Evolutionary conservation across 2,888 invertebrate genomes (phyloP), one percentile per base, ranked within the genome.

Genomic region (Tipula unca): DNA sequence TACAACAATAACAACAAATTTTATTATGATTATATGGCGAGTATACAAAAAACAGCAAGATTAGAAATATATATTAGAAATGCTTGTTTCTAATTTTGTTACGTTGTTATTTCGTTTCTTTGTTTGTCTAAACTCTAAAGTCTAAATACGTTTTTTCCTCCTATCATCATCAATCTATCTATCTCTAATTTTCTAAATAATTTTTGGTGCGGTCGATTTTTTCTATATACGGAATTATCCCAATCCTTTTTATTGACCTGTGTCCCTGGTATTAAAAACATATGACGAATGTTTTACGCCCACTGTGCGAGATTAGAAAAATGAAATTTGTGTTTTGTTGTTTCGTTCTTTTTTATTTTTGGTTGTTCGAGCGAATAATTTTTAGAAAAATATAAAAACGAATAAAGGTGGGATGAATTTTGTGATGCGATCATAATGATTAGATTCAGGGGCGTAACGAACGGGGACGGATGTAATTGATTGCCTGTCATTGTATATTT

Each of bases 241-340:
- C 83, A 32, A 32, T 83, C 35, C 83, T 83, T 29, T 83, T 83
- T 32, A 35, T 29, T 32, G 8, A 32, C 35, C 35, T 83, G 83
- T 32, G 17, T 35, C 35, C 83, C 83, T 83, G 83, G 83, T 83
- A 83, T 17, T 32, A 83, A 6, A 83, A 83, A 83, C 83, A 32
- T 83, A 83, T 83, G 83, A 83, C 83, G 83, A 83, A 83, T 83
- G 32, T 32, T 83, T 32, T 83, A 83, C 83, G 83, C 83, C 83
- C 83, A 83, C 83, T 32, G 29, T 29, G 32, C 32, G 83, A 83
- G 32, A 69, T 69, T 69, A 69, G 69, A 69, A 69, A 69, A 5
- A 48, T 8, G 48, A 32, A 4, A 54, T 8, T 17, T 4, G n/a
- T 10, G n/a, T 48, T 48, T 48, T 2, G n/a, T n/a, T 69, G 13